These are phyloP conservation scores for Tribolium castaneum DNA, from an alignment of 1,140 invertebrate species.

Conservation along the genomic window DNA sequence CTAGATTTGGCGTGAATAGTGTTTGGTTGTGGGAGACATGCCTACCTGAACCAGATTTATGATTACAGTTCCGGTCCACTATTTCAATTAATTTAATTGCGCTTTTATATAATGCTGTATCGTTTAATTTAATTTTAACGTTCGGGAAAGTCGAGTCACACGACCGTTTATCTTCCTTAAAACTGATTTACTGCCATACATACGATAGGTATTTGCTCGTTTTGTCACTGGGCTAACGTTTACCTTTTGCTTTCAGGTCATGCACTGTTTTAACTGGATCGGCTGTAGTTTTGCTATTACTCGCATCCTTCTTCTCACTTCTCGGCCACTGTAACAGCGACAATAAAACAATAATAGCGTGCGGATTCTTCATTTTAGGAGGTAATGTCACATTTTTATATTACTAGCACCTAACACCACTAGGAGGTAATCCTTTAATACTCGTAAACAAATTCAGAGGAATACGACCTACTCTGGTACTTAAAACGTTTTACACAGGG, in stretches of 20 bases:
- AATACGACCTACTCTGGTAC: too few species aligned
- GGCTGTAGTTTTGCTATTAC: constrained; percentile 67
- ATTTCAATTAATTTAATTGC: constrained; percentile 35
- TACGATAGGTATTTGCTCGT: constrained; percentile 29
- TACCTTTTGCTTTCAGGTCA: constrained; percentile 67
- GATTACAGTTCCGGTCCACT: not conserved
- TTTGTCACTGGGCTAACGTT: constrained; percentile 36
- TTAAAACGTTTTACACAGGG: too few species aligned
- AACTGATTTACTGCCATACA: constrained; percentile 31
- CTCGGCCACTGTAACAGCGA: constrained; percentile 73
- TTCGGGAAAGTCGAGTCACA: constrained; percentile 14
- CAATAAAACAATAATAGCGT: constrained; percentile 73
- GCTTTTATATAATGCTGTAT: constrained; percentile 22
- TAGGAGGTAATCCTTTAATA: too few species aligned
- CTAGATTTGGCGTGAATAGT: not conserved
- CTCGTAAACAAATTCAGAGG: too few species aligned
- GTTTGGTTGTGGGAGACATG: not conserved
- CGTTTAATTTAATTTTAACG: constrained; percentile 31
- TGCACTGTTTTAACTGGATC: constrained; percentile 71
- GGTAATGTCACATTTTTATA: constrained; percentile 62
- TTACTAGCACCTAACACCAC: too few species aligned
- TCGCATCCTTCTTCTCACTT: constrained; percentile 70
- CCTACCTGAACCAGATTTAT: constrained; percentile 10
- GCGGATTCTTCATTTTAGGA: constrained; percentile 72
- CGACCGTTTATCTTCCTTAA: constrained; percentile 30